Evolutionary conservation across 2,797 vertebrate species (phyloP).

Genomic region (Acrossocheilus fasciatus): DNA sequence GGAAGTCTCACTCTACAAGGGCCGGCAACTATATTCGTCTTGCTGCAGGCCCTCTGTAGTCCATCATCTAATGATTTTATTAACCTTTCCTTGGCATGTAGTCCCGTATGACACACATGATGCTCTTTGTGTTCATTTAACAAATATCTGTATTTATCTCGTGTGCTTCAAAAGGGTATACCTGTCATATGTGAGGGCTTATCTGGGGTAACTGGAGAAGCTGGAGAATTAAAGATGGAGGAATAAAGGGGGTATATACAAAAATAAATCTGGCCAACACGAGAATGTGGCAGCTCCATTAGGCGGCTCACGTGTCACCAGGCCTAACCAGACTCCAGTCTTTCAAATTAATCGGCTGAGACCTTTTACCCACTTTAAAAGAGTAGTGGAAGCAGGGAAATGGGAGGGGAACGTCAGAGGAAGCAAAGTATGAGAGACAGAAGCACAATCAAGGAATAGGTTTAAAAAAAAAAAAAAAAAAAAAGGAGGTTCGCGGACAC

Average conservation of each 20-base stretch:
- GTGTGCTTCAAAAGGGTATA: constrained; percentile 29
- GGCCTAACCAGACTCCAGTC: not conserved
- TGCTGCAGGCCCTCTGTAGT: constrained; percentile 20
- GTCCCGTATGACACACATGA: constrained; percentile 10
- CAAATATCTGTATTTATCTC: constrained; percentile 40
- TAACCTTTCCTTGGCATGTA: constrained; percentile 39
- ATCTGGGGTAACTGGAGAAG: constrained; percentile 66
- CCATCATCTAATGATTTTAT: constrained; percentile 47
- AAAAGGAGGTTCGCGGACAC: not conserved
- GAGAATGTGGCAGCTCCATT: not conserved
- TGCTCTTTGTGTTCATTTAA: constrained; percentile 31
- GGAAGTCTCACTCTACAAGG: constrained; percentile 37
- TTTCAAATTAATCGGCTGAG: constrained; percentile 38
- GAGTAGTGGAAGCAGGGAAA: not conserved
- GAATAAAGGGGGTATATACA: not conserved
- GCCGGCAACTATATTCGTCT: constrained; percentile 28
- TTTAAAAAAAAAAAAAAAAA: no score
- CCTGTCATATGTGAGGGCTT: constrained; percentile 47
- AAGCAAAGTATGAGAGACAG: not conserved
- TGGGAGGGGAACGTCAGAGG: not conserved
- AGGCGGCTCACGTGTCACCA: not conserved
- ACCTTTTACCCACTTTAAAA: constrained; percentile 67
- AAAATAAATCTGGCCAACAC: constrained; percentile 10
- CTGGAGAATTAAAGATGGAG: constrained; percentile 59
- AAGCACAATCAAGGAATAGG: not conserved